Percentiles rank a stretch among this genome's conserved stretches.
These are phyloP conservation scores for Ursus arctos DNA, from an alignment of 2,113 vertebrate species.

Conservation along the genomic window DNA sequence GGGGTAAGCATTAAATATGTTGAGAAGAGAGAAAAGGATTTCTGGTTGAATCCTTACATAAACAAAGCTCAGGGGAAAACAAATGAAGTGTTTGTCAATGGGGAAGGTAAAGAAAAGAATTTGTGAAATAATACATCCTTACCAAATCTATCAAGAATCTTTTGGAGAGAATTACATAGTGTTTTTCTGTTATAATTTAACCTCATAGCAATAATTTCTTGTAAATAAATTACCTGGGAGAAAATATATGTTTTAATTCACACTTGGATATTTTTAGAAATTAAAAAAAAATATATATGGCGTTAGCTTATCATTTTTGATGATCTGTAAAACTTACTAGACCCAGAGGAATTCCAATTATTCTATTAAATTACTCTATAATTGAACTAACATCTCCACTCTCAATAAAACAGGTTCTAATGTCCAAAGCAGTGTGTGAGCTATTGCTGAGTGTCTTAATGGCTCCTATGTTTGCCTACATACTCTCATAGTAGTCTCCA, in stretches of 20 bases:
- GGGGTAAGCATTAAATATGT: not conserved
- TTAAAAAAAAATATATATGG: not conserved
- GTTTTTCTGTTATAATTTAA: constrained; percentile 2
- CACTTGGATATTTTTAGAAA: constrained; percentile 59
- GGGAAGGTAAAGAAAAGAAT: not conserved
- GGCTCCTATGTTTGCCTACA: constrained; percentile 65
- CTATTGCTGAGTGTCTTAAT: constrained; percentile 69
- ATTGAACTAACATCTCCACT: constrained; percentile 76
- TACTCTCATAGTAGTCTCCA: constrained; percentile 64
- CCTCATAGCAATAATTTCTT: not conserved
- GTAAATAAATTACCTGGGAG: constrained; percentile 19
- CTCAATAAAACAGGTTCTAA: constrained; percentile 79
- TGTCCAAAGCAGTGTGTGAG: constrained; percentile 79
- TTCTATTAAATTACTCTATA: constrained; percentile 80
- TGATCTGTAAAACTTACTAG: constrained; percentile 76
- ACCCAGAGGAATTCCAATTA: constrained; percentile 79
- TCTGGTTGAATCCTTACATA: not conserved
- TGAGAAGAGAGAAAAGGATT: not conserved
- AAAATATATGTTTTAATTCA: constrained; percentile 62
- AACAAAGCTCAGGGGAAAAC: not conserved
- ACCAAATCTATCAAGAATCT: not conserved
- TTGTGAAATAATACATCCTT: not conserved
- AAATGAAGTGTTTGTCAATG: not conserved
- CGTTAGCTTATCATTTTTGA: constrained; percentile 72
- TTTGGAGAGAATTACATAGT: not conserved